These are phyloP conservation scores for Andricus quercusramuli DNA, from an alignment of 2,888 invertebrate species.

Conservation along the genomic window DNA sequence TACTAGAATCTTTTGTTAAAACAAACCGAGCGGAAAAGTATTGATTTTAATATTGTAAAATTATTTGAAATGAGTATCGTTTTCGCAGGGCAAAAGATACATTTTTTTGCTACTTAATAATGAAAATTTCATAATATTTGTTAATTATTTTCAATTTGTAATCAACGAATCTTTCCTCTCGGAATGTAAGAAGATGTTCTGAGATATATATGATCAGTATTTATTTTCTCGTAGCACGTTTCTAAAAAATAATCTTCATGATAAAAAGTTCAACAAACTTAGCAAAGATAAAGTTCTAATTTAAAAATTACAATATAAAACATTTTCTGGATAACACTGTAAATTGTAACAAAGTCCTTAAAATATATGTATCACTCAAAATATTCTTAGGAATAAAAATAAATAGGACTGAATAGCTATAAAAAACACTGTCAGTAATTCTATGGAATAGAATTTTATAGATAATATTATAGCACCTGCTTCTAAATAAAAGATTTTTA, in stretches of 20 bases:
- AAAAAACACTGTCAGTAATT: neutral
- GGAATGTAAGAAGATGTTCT: conserved; percentile 3
- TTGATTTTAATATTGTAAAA: neutral
- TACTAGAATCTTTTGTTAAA: neutral
- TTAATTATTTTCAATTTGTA: neutral
- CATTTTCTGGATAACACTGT: neutral
- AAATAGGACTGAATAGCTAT: neutral
- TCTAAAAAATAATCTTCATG: neutral
- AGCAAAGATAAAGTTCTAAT: neutral
- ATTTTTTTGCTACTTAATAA: neutral
- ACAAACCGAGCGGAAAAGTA: neutral
- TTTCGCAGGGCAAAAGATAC: neutral
- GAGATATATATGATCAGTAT: conserved; percentile 35
- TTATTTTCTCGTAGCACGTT: conserved; percentile 26
- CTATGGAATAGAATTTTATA: neutral
- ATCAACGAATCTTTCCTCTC: neutral
- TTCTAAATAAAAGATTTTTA: neutral
- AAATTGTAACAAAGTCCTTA: neutral
- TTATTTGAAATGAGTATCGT: neutral
- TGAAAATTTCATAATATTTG: neutral
- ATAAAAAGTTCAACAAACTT: neutral
- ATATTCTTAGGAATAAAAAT: neutral
- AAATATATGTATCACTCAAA: neutral
- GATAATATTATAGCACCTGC: neutral
- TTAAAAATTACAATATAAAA: neutral